These are phyloP conservation scores for Columbina picui DNA, from an alignment of 2,113 vertebrate species.

Conservation along the genomic window DNA sequence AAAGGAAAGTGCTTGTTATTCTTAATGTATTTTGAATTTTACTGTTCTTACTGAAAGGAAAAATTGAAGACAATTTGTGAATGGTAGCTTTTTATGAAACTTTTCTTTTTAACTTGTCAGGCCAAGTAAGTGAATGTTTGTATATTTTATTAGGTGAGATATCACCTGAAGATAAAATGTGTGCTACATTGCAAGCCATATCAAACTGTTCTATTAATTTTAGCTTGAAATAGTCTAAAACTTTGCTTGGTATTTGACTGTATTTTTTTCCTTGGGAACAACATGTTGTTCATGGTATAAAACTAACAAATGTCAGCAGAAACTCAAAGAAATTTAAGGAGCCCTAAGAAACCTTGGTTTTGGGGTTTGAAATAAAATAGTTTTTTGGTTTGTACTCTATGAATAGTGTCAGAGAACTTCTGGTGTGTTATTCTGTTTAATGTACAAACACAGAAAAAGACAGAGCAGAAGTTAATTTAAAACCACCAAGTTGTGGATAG, in stretches of 20 bases:
- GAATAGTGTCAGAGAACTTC: background rate
- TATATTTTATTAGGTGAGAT: background rate
- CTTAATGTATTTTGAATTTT: background rate
- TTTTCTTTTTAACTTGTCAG: background rate
- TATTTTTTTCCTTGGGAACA: background rate
- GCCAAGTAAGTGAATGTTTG: background rate
- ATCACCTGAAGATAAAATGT: background rate
- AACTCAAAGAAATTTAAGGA: background rate
- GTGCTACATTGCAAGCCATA: background rate
- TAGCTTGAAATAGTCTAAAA: background rate
- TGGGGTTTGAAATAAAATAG: background rate
- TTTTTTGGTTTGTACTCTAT: background rate
- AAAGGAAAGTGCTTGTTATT: conserved; percentile 17
- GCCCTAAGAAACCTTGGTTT: background rate
- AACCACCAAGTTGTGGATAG: background rate
- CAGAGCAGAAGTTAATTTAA: background rate
- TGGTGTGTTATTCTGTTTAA: background rate
- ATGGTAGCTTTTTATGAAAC: background rate
- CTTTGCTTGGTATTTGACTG: background rate
- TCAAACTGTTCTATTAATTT: background rate
- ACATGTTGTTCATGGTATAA: background rate
- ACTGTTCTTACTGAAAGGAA: background rate
- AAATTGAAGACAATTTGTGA: conserved; percentile 1
- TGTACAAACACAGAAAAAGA: background rate
- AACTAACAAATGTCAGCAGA: background rate